Evolutionary conservation across 2,888 invertebrate species (phyloP).

Genomic region (Dryobotodes eremita): DNA sequence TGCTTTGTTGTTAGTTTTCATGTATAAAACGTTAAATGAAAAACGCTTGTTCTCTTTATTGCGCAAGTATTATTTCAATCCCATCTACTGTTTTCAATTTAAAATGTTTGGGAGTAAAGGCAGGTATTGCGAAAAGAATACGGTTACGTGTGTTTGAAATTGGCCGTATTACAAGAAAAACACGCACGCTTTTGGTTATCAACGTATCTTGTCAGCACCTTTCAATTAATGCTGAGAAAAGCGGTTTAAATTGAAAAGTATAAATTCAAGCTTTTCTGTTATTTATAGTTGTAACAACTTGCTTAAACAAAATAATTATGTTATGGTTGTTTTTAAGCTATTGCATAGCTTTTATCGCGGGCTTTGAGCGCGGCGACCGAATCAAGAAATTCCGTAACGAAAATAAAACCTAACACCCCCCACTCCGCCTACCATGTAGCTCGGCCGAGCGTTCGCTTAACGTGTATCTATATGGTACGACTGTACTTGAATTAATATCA

Average conservation of each 20-base stretch:
- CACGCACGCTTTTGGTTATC: conserved; percentile 85
- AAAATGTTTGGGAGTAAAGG: conserved; percentile 48
- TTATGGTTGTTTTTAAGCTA: background rate
- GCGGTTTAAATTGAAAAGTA: conserved; percentile 76
- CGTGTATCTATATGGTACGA: too few species aligned
- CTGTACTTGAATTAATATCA: too few species aligned
- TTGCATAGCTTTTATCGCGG: too few species aligned
- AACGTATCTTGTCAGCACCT: conserved; percentile 81
- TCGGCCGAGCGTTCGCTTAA: too few species aligned
- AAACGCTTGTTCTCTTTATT: conserved; percentile 29
- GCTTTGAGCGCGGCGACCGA: too few species aligned
- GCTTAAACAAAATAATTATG: background rate
- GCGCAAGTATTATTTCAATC: conserved; percentile 29
- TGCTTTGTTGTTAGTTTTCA: conserved; percentile 40
- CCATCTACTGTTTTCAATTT: conserved; percentile 40
- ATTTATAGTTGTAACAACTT: background rate
- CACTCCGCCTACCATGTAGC: too few species aligned
- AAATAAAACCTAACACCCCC: too few species aligned
- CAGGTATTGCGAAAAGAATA: conserved; percentile 62
- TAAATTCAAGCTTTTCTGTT: conserved; percentile 62
- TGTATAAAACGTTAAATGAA: conserved; percentile 24
- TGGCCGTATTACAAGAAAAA: conserved; percentile 84
- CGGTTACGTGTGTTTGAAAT: conserved; percentile 70
- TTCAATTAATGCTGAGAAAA: conserved; percentile 81
- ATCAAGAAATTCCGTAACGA: too few species aligned